Percentiles rank a stretch among this genome's conserved stretches.
Evolutionary conservation across 2,888 invertebrate species (phyloP).

Genomic region (Taphrorychus bicolor): DNA sequence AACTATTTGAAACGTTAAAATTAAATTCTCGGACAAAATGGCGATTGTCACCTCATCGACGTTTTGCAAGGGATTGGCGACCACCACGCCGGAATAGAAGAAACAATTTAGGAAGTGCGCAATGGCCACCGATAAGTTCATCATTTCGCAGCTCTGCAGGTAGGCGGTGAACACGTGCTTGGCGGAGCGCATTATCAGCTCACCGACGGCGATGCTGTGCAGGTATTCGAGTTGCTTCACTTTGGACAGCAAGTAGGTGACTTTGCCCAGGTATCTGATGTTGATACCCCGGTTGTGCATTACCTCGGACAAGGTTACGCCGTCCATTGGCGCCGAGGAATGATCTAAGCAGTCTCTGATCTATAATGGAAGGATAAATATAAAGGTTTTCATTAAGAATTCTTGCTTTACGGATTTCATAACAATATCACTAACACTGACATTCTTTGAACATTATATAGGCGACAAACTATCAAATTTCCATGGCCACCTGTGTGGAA

Average conservation of each 20-base stretch:
- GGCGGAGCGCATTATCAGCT: constrained; percentile 86
- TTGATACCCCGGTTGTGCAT: constrained; percentile 97
- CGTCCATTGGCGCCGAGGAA: constrained; percentile 94
- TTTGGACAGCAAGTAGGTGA: constrained; percentile 79
- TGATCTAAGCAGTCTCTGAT: constrained; percentile 91
- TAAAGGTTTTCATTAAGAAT: no score
- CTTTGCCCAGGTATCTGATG: constrained; percentile 94
- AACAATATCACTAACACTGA: no score
- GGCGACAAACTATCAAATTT: no score
- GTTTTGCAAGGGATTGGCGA: constrained; percentile 71
- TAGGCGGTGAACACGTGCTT: constrained; percentile 94
- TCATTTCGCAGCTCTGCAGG: constrained; percentile 89
- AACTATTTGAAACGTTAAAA: constrained; percentile 52
- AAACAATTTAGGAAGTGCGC: constrained; percentile 97
- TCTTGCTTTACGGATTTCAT: no score
- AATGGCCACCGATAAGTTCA: constrained; percentile 88
- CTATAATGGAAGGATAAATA: constrained; percentile 60
- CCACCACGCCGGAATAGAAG: constrained; percentile 76
- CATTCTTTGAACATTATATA: no score
- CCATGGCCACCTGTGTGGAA: no score
- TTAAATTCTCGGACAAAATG: neutral
- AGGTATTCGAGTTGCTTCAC: constrained; percentile 85
- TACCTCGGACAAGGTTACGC: constrained; percentile 88
- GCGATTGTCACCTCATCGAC: constrained; percentile 64
- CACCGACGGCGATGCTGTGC: constrained; percentile 88